Base-by-base conservation (phyloP, 2,888 invertebrate species). In the Drosophila tanythrix region DNA sequence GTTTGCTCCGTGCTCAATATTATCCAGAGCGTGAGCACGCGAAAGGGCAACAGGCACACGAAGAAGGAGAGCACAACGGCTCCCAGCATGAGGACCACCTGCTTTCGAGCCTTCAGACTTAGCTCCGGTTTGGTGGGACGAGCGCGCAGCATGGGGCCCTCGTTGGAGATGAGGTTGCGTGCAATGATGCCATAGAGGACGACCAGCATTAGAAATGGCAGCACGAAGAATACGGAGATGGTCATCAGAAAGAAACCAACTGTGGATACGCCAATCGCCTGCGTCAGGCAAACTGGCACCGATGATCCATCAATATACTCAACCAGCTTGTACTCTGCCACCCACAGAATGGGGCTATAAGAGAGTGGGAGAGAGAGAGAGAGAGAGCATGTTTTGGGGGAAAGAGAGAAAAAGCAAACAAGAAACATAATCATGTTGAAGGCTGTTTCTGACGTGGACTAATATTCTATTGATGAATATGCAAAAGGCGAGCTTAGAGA, bases 31-130 rank as follows among this genome's bases (percentile, higher is more conserved):
- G 96, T 97, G 64, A 98, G 94, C 7, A 97, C 95, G 76, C 97
- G 95, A 91, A 98, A 97, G 0, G 98, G 98, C 93, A 98, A 95
- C 55, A 98, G 94, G 91, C 98, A 98, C 38, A 98, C 92, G 93
- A 98, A 98, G 92, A 98, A 98, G 87, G 97, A 96, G 61, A 97
- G 92, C 5, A 98, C 97, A 25, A 98, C 97, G 1, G 97, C 96
- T 52, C 97, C 96, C 69, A 98, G 94, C 97, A 98, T 97, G 66
- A 97, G 92, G 46, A 97, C 97, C 27, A 97, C 97, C 94, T 98
- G 97, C 84, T 95, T 95, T 81, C 97, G 94, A 0, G 97, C 97
- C 89, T 96, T 94, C 90, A 96, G 95, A 55, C 95, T 95, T 74
- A 96, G 95, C 65, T 96, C 95, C 76, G 96, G 96, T 92, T 96